Conservation (phyloP, 2,888 invertebrate genomes). For the Caenorhabditis imperialis region DNA sequence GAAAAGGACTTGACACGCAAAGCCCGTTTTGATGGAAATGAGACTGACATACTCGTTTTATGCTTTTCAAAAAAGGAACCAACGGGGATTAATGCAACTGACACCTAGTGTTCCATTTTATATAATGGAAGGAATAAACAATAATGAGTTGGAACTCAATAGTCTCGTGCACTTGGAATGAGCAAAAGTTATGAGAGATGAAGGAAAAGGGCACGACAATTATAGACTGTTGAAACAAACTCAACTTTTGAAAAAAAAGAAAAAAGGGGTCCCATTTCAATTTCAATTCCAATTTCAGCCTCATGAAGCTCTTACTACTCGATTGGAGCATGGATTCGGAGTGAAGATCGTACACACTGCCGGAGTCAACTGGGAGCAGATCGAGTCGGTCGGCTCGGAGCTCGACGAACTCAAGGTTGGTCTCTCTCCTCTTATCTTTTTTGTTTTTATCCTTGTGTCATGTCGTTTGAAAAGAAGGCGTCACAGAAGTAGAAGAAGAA, state of each 20-base stretch:
- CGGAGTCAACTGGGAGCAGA: constrained; percentile 72
- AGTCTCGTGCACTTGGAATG: too few species aligned
- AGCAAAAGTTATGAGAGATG: too few species aligned
- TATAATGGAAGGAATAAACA: too few species aligned
- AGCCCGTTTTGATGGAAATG: constrained; percentile 38
- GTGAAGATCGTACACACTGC: constrained; percentile 75
- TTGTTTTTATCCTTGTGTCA: constrained; percentile 7
- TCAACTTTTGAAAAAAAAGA: too few species aligned
- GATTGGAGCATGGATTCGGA: constrained; percentile 69
- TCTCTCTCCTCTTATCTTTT: constrained; percentile 2
- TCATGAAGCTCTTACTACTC: constrained; percentile 75
- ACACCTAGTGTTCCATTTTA: constrained; percentile 42
- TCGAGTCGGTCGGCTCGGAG: constrained; percentile 69
- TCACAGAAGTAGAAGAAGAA: constrained; percentile 19
- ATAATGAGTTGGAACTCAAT: too few species aligned
- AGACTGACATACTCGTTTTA: constrained; percentile 34
- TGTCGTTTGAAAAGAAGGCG: constrained; percentile 6
- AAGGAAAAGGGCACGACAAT: too few species aligned
- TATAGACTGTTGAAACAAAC: too few species aligned
- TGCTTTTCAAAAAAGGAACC: constrained; percentile 1
- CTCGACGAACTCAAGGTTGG: constrained; percentile 75
- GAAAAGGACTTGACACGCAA: constrained; percentile 32
- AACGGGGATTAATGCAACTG: constrained; percentile 36
- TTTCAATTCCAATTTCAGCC: constrained; percentile 64
- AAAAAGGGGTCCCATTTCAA: not conserved